Evolutionary conservation across 2,888 invertebrate species (phyloP).

Genomic region (Drepana falcataria): DNA sequence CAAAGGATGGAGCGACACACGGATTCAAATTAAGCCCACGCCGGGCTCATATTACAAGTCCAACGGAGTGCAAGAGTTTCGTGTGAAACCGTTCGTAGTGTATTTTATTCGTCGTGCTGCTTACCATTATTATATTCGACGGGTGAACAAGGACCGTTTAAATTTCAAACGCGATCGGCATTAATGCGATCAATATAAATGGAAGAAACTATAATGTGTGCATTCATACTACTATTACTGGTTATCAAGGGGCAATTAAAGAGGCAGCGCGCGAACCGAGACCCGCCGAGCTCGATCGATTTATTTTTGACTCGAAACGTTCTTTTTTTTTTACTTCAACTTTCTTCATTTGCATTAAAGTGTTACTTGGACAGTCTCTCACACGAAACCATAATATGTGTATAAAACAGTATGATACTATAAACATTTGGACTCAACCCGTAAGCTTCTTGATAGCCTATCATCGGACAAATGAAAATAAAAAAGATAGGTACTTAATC

Average conservation of each 20-base stretch:
- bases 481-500: constrained; percentile 40
- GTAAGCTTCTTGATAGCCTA: constrained; percentile 17
- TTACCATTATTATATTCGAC: constrained; percentile 22
- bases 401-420: no score
- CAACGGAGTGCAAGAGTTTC: constrained; percentile 24
- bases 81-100: constrained; percentile 36
- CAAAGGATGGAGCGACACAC: constrained; percentile 35
- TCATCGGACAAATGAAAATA: constrained; percentile 27
- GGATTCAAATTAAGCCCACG: constrained; percentile 53
- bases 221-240: constrained; percentile 63
- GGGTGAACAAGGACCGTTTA: constrained; percentile 34
- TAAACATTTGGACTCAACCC: background rate
- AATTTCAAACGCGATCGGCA: constrained; percentile 43
- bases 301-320: constrained; percentile 38
- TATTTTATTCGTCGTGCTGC: constrained; percentile 37
- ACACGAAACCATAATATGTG: no score
- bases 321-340: constrained; percentile 62
- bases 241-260: constrained; percentile 70
- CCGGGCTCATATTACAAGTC: constrained; percentile 43
- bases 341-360: constrained; percentile 65
- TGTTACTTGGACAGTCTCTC: constrained; percentile 29
- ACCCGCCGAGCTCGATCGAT: constrained; percentile 50
- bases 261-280: constrained; percentile 50
- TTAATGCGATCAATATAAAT: constrained; percentile 50
- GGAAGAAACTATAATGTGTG: constrained; percentile 52